Percentiles rank a stretch among this genome's conserved stretches.
phyloP scores from a whole-genome alignment of 1,140 invertebrate species.

The Globodera ellingtonae region DNA sequence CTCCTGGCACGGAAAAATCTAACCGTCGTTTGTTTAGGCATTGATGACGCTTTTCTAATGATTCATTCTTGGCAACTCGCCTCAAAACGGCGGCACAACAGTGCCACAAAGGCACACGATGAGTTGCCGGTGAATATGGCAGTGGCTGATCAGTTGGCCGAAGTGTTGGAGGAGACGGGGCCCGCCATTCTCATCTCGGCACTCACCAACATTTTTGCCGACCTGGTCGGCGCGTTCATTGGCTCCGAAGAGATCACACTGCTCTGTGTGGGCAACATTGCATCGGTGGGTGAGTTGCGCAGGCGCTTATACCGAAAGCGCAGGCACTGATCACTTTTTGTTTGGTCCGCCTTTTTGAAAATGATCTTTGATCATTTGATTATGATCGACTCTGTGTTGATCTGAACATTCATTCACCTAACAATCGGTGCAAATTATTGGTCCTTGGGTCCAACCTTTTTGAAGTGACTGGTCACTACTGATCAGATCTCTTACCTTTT shows the following conservation, averaged over 20 bases:
- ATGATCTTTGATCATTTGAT: too few relatives aligned
- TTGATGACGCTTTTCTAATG: slow-evolving; percentile 58
- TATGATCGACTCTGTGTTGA: too few relatives aligned
- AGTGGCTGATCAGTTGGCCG: not conserved
- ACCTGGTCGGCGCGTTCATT: slow-evolving; percentile 53
- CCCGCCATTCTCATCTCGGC: slow-evolving; percentile 59
- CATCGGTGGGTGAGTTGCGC: slow-evolving; percentile 10
- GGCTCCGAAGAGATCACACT: slow-evolving; percentile 57
- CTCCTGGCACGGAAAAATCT: not conserved
- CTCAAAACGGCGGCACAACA: slow-evolving; percentile 26
- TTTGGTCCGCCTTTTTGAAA: too few relatives aligned
- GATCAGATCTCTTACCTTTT: too few relatives aligned
- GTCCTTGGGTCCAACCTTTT: too few relatives aligned
- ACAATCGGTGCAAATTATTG: too few relatives aligned
- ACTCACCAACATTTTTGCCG: slow-evolving; percentile 57
- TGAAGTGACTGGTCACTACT: too few relatives aligned
- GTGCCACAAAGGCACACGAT: not conserved
- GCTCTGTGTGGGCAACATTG: slow-evolving; percentile 49
- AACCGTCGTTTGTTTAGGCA: slow-evolving; percentile 24
- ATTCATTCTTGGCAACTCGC: slow-evolving; percentile 54
- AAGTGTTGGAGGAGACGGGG: slow-evolving; percentile 54
- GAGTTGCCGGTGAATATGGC: not conserved
- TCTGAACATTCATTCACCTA: too few relatives aligned
- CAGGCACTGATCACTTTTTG: too few relatives aligned
- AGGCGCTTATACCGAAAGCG: too few relatives aligned